Conservation (phyloP, 2,888 invertebrate genomes). For the Odiellus spinosus region DNA sequence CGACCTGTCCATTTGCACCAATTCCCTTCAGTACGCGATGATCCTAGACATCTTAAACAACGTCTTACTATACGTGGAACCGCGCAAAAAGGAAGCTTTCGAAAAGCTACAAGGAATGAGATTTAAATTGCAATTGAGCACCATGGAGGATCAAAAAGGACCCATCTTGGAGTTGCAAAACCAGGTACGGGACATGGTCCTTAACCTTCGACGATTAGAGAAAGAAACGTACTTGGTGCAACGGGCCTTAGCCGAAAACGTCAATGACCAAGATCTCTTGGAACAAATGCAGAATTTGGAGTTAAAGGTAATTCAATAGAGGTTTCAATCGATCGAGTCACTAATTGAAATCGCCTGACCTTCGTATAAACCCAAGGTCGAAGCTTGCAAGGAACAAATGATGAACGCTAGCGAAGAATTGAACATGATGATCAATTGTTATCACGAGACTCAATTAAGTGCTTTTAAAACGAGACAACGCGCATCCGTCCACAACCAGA, state of each 20-base stretch:
- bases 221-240: slow-evolving; percentile 75
- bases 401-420: slow-evolving; percentile 79
- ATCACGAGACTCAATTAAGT: slow-evolving; percentile 58
- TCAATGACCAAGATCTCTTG: slow-evolving; percentile 28
- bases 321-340: no score
- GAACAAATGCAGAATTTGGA: no score
- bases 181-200: slow-evolving; percentile 45
- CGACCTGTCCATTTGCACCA: slow-evolving; percentile 47
- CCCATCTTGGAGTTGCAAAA: slow-evolving; percentile 63
- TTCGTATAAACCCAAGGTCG: no score
- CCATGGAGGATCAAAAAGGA: slow-evolving; percentile 74
- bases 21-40: slow-evolving; percentile 66
- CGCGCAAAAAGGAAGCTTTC: slow-evolving; percentile 75
- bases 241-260: slow-evolving; percentile 53
- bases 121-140: slow-evolving; percentile 80
- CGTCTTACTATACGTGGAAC: slow-evolving; percentile 86
- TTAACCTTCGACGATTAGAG: slow-evolving; percentile 55
- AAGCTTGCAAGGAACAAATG: slow-evolving; percentile 61
- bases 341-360: no score
- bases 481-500: slow-evolving; percentile 36
- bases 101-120: slow-evolving; percentile 80
- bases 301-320: slow-evolving; percentile 33
- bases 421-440: slow-evolving; percentile 85
- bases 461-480: slow-evolving; percentile 29
- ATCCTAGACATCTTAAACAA: slow-evolving; percentile 95